Conservation (phyloP, 1,140 invertebrate species). For the Stratiolaelaps scimitus region DNA sequence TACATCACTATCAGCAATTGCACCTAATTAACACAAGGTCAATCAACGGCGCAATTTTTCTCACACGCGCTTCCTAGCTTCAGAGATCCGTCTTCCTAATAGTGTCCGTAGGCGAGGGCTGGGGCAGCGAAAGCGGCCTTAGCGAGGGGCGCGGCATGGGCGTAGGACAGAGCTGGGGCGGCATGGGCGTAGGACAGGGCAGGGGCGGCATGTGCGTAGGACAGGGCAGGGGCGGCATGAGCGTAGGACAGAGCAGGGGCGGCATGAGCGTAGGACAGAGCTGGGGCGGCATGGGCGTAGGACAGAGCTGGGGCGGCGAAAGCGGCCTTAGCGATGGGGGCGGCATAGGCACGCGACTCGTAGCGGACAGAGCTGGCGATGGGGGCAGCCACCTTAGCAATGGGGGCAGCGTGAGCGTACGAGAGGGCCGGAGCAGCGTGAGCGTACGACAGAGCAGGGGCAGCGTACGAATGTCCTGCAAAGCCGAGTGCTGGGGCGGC, state of each 20-base stretch:
- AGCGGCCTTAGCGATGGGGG: background rate
- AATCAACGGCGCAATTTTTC: too few relatives aligned
- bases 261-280: background rate
- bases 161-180: background rate
- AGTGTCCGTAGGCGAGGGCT: background rate
- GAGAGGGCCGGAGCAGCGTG: background rate
- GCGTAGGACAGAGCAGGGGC: background rate
- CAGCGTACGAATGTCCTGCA: constrained; percentile 5
- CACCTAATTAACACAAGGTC: too few relatives aligned
- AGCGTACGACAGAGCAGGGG: constrained; percentile 7
- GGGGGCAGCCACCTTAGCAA: constrained; percentile 13
- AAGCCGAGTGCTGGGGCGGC: constrained; percentile 4
- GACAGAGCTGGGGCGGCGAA: background rate
- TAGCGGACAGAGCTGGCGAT: constrained; percentile 10
- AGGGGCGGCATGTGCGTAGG: constrained; percentile 1
- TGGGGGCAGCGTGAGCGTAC: constrained; percentile 2
- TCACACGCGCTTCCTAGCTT: too few relatives aligned
- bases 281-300: background rate
- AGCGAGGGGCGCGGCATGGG: background rate
- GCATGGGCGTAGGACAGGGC: background rate
- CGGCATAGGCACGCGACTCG: constrained; percentile 3
- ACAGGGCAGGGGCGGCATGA: background rate
- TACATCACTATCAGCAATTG: too few relatives aligned
- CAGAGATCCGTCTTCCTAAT: background rate
- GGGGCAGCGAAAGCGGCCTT: background rate